Evolutionary conservation across 2,888 invertebrate species (phyloP).

Genomic region (Phlogophora meticulosa): DNA sequence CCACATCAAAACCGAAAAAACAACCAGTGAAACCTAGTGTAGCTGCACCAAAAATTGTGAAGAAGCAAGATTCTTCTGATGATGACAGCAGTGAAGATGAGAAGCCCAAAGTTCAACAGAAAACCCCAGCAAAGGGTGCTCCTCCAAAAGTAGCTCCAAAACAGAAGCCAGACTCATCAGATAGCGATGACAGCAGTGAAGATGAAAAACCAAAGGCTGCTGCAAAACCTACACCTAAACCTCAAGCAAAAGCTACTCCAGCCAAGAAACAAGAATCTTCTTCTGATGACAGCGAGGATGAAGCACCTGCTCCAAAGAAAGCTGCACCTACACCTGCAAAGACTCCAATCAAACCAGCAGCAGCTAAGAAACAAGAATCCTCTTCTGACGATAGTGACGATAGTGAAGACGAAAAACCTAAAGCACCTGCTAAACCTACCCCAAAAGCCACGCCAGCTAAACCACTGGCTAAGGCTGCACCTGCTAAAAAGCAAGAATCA

Average conservation of each 20-base stretch:
- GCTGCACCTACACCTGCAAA: constrained; percentile 68
- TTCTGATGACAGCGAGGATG: constrained; percentile 80
- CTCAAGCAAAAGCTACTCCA: constrained; percentile 62
- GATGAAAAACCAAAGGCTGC: constrained; percentile 82
- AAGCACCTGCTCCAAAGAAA: constrained; percentile 62
- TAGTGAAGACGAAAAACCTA: constrained; percentile 75
- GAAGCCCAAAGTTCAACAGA: constrained; percentile 70
- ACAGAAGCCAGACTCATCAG: constrained; percentile 59
- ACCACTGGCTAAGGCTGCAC: constrained; percentile 32
- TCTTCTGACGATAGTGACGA: constrained; percentile 78
- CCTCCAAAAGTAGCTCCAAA: constrained; percentile 63
- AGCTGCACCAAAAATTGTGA: constrained; percentile 65
- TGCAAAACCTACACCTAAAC: too few relatives aligned
- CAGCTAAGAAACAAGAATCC: constrained; percentile 68
- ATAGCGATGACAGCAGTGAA: constrained; percentile 78
- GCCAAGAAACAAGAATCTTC: constrained; percentile 76
- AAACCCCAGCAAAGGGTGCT: constrained; percentile 67
- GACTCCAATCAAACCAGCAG: constrained; percentile 49
- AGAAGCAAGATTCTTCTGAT: constrained; percentile 78
- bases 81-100: constrained; percentile 77
- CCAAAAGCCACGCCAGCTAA: constrained; percentile 64
- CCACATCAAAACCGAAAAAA: constrained; percentile 68
- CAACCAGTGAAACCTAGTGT: constrained; percentile 73
- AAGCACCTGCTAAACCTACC: constrained; percentile 57
- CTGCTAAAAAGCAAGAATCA: constrained; percentile 71